phyloP scores from a whole-genome alignment of 2,888 invertebrate genomes.

The Phymatocera aterrima region DNA sequence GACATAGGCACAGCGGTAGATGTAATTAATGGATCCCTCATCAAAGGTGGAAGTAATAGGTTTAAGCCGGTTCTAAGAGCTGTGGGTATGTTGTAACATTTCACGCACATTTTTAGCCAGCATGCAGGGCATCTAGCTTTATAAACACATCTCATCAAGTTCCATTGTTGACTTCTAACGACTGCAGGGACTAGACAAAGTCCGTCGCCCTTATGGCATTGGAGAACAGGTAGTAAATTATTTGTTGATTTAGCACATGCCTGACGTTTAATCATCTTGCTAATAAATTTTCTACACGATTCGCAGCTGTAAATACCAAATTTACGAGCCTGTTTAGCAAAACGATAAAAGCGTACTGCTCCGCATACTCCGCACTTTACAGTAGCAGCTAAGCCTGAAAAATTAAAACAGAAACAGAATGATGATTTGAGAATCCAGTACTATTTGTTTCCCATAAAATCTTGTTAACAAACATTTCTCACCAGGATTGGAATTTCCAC shows the following conservation, averaged over 20 bases:
- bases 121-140: conserved; percentile 90
- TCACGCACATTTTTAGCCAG: conserved; percentile 90
- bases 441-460: background rate
- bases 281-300: conserved; percentile 91
- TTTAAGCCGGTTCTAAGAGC: conserved; percentile 82
- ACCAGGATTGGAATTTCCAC: conserved; percentile 65
- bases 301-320: conserved; percentile 91
- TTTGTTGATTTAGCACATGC: conserved; percentile 77
- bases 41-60: conserved; percentile 82
- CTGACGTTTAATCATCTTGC: conserved; percentile 86
- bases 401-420: conserved; percentile 41
- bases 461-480: conserved; percentile 35
- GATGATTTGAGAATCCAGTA: background rate
- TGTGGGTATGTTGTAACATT: conserved; percentile 86
- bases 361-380: conserved; percentile 89
- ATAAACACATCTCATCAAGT: conserved; percentile 81
- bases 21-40: conserved; percentile 73
- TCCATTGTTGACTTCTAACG: conserved; percentile 84
- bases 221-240: conserved; percentile 77
- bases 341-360: conserved; percentile 85
- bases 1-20: conserved; percentile 55
- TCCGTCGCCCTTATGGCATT: conserved; percentile 84
- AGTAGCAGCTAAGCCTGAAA: conserved; percentile 80
- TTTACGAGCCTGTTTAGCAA: conserved; percentile 87
- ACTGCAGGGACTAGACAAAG: conserved; percentile 85